Conservation (phyloP, 2,113 vertebrate genomes). For the Ptilonorhynchus violaceus region DNA sequence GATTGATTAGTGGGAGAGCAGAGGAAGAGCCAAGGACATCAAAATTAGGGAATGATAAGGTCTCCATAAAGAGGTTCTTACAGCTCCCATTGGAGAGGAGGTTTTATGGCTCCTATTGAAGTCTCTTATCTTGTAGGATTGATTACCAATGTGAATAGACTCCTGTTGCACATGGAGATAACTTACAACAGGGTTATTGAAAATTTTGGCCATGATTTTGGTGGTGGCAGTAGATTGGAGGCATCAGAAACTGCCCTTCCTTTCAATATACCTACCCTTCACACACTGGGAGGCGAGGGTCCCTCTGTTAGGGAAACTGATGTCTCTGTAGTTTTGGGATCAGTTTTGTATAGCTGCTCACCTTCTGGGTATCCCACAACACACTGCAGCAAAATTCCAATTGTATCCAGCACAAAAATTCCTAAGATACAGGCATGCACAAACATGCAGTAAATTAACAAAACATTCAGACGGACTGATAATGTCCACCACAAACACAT, state of each 20-base stretch:
- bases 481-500: accelerated
- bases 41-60: background rate
- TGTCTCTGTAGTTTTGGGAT: accelerated
- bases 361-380: background rate
- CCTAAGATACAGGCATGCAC: background rate
- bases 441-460: background rate
- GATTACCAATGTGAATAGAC: background rate
- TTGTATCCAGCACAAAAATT: background rate
- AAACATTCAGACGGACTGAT: background rate
- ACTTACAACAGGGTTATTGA: background rate
- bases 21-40: background rate
- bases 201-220: background rate
- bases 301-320: accelerated
- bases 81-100: too few relatives aligned
- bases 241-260: background rate
- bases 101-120: background rate
- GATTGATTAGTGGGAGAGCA: background rate
- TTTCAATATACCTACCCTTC: too few relatives aligned
- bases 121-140: background rate
- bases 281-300: accelerated
- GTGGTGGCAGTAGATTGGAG: too few relatives aligned
- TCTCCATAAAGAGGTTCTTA: background rate
- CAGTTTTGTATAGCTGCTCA: accelerated
- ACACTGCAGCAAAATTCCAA: background rate
- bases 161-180: accelerated